A percentile compares a stretch with the other conserved stretches of the same genome.
phyloP scores from a whole-genome alignment of 92 coral and sea anemone species.

The Epizoanthus scotinus region DNA sequence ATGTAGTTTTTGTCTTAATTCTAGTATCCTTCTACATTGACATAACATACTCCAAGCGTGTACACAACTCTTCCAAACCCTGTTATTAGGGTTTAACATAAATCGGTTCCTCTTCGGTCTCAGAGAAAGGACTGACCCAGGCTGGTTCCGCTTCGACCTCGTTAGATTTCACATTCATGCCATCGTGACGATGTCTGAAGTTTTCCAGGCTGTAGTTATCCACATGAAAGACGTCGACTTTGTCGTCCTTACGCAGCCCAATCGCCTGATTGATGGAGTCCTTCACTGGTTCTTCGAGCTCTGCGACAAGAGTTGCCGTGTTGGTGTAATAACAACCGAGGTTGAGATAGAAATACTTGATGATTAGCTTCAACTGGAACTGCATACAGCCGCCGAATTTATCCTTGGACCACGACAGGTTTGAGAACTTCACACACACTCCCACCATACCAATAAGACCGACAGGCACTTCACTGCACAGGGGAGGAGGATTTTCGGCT shows the following conservation, averaged over 20 bases:
- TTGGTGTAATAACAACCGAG: constrained; percentile 21
- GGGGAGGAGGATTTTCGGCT: constrained; percentile 15
- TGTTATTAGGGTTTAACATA: too few species aligned
- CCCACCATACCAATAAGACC: constrained; percentile 3
- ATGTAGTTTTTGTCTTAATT: too few species aligned
- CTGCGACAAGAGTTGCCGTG: neutral
- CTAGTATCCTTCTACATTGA: too few species aligned
- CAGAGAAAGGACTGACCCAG: neutral
- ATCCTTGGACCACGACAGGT: constrained; percentile 20
- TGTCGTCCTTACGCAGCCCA: neutral
- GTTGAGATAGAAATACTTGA: neutral
- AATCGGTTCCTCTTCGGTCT: neutral
- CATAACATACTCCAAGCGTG: too few species aligned
- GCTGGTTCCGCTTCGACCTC: neutral
- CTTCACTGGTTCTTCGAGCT: neutral
- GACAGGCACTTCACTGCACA: constrained; percentile 19
- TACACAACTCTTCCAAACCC: too few species aligned
- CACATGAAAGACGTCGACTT: neutral
- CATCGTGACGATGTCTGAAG: neutral
- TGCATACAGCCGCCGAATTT: constrained; percentile 21
- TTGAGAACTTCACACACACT: constrained; percentile 23
- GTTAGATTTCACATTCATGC: neutral
- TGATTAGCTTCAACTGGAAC: constrained; percentile 4
- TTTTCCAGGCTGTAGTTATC: neutral
- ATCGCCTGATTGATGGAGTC: neutral